phyloP scores from a whole-genome alignment of 2,888 invertebrate genomes.

The Erebia palarica region DNA sequence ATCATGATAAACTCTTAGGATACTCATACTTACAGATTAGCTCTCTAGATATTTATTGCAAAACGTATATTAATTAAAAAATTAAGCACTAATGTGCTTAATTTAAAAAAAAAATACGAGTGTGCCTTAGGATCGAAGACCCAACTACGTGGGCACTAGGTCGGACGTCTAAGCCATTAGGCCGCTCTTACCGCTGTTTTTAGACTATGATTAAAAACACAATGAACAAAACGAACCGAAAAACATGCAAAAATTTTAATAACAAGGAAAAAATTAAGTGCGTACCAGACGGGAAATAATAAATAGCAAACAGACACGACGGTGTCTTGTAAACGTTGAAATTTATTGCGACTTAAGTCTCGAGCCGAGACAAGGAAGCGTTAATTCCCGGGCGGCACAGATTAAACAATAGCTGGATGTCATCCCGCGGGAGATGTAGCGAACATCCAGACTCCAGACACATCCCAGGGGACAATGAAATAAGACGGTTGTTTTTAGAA shows the following conservation, averaged over 20 bases:
- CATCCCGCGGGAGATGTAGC: slow-evolving; percentile 1
- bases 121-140: too few species aligned
- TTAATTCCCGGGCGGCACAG: slow-evolving; percentile 20
- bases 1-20: too few species aligned
- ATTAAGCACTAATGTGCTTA: too few species aligned
- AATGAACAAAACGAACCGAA: too few species aligned
- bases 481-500: background rate
- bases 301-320: background rate
- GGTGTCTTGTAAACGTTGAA: slow-evolving; percentile 4
- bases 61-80: too few species aligned
- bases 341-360: slow-evolving; percentile 17
- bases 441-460: background rate
- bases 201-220: too few species aligned
- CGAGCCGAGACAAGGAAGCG: slow-evolving; percentile 1
- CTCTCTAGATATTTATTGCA: too few species aligned
- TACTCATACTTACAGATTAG: too few species aligned
- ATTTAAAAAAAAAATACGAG: too few species aligned
- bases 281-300: background rate
- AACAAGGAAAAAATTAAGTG: background rate
- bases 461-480: slow-evolving; percentile 1
- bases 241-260: background rate
- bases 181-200: too few species aligned
- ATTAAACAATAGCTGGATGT: slow-evolving; percentile 17
- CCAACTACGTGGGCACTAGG: too few species aligned
- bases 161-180: too few species aligned